Evolutionary conservation across 2,113 vertebrate genomes (phyloP).

Genomic region (Siniperca knerii): DNA sequence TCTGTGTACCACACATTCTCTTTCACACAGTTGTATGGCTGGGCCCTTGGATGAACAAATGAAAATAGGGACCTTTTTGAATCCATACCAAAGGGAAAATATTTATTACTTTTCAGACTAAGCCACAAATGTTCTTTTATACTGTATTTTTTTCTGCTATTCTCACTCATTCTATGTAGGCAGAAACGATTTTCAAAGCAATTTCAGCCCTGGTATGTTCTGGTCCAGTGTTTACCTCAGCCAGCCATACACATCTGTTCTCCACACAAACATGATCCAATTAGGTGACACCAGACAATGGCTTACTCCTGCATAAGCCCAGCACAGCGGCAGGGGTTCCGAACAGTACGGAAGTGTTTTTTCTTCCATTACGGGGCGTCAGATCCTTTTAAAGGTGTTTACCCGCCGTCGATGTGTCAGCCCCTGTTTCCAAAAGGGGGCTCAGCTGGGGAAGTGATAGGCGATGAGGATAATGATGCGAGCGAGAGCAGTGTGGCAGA

Average conservation of each 20-base stretch:
- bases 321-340: conserved; percentile 55
- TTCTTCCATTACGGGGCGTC: conserved; percentile 69
- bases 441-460: conserved; percentile 74
- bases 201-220: conserved; percentile 70
- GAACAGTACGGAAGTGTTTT: conserved; percentile 71
- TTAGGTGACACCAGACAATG: conserved; percentile 75
- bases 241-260: conserved; percentile 75
- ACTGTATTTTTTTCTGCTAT: conserved; percentile 51
- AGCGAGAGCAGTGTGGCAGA: conserved; percentile 65
- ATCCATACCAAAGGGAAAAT: conserved; percentile 59
- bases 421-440: conserved; percentile 62
- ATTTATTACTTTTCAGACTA: conserved; percentile 63
- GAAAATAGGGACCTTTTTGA: conserved; percentile 51
- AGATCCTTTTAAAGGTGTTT: conserved; percentile 82
- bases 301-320: conserved; percentile 70
- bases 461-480: conserved; percentile 73
- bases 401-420: conserved; percentile 67
- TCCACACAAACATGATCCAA: conserved; percentile 78
- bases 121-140: conserved; percentile 62
- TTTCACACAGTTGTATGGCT: conserved; percentile 10
- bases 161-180: conserved; percentile 46
- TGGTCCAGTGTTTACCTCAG: conserved; percentile 71
- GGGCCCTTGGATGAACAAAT: conserved; percentile 28
- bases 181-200: conserved; percentile 72
- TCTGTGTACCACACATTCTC: conserved; percentile 3